Conservation (phyloP, 2,797 vertebrate species). For the Premnoplex brunnescens region DNA sequence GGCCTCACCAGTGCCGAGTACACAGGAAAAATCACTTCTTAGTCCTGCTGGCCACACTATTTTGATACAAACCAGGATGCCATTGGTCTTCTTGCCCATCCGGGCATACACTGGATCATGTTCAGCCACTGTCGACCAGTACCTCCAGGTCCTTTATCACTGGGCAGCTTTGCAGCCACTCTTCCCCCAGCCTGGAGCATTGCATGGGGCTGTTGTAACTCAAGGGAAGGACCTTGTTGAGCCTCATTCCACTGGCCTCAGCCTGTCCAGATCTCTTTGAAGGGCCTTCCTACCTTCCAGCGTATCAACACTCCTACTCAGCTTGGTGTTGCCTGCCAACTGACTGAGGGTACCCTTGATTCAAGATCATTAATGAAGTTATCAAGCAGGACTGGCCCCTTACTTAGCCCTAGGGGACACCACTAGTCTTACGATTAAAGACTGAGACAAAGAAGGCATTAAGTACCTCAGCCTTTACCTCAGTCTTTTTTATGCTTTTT, state of each 20-base stretch:
- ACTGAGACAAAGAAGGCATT: neutral
- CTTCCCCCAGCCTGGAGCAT: neutral
- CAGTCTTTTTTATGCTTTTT: neutral
- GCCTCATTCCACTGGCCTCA: neutral
- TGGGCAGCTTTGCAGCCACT: neutral
- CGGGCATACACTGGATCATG: neutral
- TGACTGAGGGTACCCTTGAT: neutral
- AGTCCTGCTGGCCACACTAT: neutral
- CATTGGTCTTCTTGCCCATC: neutral
- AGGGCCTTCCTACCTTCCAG: neutral
- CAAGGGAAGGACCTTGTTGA: neutral
- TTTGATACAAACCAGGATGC: neutral
- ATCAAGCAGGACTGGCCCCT: neutral
- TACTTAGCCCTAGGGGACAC: accelerated
- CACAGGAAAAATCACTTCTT: neutral
- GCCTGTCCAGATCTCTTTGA: neutral
- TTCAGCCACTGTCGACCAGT: neutral
- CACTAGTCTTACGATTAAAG: neutral
- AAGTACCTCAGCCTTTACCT: neutral
- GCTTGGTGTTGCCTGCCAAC: neutral
- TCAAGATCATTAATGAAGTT: neutral
- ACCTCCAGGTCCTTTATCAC: neutral
- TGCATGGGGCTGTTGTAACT: neutral
- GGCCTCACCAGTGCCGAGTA: neutral
- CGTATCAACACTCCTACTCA: neutral